Conservation (phyloP, 2,797 vertebrate species). For the Bradypodion pumilum region DNA sequence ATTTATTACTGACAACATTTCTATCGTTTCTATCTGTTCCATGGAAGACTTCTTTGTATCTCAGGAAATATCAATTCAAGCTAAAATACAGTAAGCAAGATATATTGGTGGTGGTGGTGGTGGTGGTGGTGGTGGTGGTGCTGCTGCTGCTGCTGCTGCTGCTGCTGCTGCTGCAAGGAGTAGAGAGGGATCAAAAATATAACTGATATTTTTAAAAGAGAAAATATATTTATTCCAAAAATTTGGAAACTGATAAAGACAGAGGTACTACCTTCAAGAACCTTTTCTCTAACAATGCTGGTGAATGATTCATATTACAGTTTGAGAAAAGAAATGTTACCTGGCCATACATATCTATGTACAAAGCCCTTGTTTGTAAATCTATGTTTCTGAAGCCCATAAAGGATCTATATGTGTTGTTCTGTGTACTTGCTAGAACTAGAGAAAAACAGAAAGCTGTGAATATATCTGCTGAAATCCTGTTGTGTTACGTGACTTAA, state of each 20-base stretch:
- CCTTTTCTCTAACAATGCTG: background rate
- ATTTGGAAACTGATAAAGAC: too few species aligned
- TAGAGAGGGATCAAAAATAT: too few species aligned
- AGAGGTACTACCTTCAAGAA: background rate
- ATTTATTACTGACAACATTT: background rate
- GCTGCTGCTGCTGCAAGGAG: background rate
- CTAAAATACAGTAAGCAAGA: background rate
- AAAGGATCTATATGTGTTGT: background rate
- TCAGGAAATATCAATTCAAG: background rate
- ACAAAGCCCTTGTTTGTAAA: too few species aligned
- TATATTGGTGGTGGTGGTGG: too few species aligned
- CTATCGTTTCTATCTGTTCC: background rate
- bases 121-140: too few species aligned
- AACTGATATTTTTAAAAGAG: too few species aligned
- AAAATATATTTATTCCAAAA: too few species aligned
- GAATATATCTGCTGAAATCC: too few species aligned
- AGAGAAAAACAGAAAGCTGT: background rate
- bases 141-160: too few species aligned
- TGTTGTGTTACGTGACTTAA: too few species aligned
- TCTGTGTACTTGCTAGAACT: background rate
- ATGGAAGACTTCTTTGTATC: background rate
- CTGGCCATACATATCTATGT: background rate
- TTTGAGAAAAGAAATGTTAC: too few species aligned
- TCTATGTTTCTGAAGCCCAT: background rate
- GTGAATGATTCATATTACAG: too few species aligned